Evolutionary conservation across 2,113 vertebrate genomes (phyloP).

Genomic region (Shinisaurus crocodilurus): DNA sequence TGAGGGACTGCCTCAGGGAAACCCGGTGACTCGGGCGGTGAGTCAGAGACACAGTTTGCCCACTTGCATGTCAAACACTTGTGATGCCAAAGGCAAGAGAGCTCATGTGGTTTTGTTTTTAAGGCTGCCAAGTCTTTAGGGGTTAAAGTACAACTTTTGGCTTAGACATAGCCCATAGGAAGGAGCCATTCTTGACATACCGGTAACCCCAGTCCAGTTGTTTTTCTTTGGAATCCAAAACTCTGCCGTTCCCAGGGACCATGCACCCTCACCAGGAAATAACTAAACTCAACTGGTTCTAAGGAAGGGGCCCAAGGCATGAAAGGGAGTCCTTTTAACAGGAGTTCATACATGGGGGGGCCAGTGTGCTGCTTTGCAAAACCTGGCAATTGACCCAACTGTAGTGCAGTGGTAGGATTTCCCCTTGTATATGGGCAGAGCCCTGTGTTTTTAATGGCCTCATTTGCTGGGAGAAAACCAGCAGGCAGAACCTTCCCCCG

Average conservation of each 20-base stretch:
- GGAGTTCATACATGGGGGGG: too few relatives aligned
- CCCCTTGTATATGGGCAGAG: too few relatives aligned
- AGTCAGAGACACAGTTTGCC: too few relatives aligned
- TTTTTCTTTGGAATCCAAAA: slow-evolving; percentile 21
- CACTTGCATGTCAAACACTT: background rate
- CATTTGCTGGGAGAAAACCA: too few relatives aligned
- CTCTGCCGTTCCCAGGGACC: background rate
- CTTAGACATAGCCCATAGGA: slow-evolving; percentile 11
- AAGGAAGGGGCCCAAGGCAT: background rate
- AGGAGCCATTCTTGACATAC: slow-evolving; percentile 6
- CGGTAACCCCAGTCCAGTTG: fast-evolving
- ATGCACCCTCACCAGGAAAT: background rate
- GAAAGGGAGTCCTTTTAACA: background rate
- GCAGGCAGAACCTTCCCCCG: too few relatives aligned
- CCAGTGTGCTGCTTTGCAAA: too few relatives aligned
- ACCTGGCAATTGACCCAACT: too few relatives aligned
- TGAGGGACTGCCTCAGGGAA: background rate
- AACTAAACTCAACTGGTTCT: background rate
- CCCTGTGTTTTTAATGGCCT: too few relatives aligned
- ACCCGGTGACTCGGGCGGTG: background rate
- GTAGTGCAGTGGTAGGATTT: too few relatives aligned
- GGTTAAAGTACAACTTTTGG: fast-evolving
- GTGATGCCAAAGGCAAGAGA: background rate
- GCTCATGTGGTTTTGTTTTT: background rate
- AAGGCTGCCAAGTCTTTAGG: background rate